Conservation (phyloP, 2,797 vertebrate species). For the Dipus sagitta region DNA sequence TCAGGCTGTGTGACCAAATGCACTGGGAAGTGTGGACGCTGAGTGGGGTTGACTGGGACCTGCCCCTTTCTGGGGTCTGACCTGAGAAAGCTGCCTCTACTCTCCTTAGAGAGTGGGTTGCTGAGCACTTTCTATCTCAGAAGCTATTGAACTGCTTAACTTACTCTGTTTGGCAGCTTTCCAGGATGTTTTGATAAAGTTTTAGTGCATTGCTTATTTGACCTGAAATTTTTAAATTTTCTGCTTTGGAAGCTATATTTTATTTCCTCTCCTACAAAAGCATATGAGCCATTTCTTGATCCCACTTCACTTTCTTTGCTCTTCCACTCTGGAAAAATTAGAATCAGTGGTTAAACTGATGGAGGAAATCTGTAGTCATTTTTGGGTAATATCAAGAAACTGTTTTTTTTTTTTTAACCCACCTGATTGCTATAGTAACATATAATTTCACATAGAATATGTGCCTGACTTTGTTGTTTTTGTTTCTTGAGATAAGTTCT, state of each 20-base stretch:
- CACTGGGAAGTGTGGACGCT: background rate
- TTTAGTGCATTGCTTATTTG: constrained; percentile 2
- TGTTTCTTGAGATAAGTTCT: background rate
- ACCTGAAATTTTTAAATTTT: background rate
- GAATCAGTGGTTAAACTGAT: background rate
- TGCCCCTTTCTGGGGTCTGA: background rate
- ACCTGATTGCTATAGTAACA: constrained; percentile 9
- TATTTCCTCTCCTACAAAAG: constrained; percentile 33
- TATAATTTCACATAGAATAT: background rate
- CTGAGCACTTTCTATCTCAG: background rate
- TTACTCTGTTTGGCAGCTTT: background rate
- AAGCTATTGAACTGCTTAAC: background rate
- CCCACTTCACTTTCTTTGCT: constrained; percentile 47
- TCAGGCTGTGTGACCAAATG: too few relatives aligned
- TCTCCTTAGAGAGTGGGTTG: background rate
- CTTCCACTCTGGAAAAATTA: constrained; percentile 22
- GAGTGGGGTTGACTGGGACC: background rate
- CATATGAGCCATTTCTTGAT: background rate
- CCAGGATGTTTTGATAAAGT: background rate
- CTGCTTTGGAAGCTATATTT: constrained; percentile 32
- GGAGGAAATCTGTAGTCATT: constrained; percentile 42
- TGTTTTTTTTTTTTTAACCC: background rate
- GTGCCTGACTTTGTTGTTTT: background rate
- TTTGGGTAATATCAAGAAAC: background rate
- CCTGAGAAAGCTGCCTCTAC: background rate